These are phyloP conservation scores for Dicerorhinus sumatrensis DNA, from an alignment of 2,113 vertebrate genomes.

Conservation along the genomic window DNA sequence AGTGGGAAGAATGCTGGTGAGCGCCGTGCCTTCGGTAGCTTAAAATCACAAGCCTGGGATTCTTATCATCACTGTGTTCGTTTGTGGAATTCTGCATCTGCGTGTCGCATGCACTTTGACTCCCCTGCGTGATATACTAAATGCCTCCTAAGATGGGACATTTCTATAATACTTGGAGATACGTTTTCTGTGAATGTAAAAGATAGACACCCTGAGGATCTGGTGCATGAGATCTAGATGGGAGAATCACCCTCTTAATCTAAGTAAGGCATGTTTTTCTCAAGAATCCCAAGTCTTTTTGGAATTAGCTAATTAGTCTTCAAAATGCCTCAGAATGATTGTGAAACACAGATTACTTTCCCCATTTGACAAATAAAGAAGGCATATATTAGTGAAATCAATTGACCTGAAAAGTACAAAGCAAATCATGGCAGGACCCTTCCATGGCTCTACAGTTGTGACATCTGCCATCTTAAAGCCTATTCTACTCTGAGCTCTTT, in stretches of 20 bases:
- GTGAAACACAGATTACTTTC: background rate
- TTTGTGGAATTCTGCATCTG: background rate
- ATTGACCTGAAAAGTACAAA: background rate
- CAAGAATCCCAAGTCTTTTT: background rate
- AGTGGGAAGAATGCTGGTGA: background rate
- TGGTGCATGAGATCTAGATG: accelerated
- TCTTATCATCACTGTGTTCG: background rate
- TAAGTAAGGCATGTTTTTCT: background rate
- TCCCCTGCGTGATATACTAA: background rate
- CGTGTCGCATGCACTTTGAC: background rate
- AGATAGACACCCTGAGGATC: background rate
- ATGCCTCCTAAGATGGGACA: background rate
- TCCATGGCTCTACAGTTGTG: background rate
- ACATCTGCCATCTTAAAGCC: background rate
- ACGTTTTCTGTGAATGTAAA: background rate
- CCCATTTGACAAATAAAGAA: background rate
- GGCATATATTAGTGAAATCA: background rate
- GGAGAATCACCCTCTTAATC: background rate
- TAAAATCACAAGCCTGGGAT: background rate
- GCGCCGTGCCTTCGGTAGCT: background rate
- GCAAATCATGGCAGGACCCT: background rate
- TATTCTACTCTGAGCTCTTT: background rate
- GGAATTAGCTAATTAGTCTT: slow-evolving; percentile 16
- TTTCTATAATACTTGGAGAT: background rate
- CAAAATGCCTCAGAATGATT: background rate